Percentiles rank a stretch among this genome's conserved stretches.
Conservation (phyloP, 2,113 vertebrate species). For the Archocentrus centrarchus region DNA sequence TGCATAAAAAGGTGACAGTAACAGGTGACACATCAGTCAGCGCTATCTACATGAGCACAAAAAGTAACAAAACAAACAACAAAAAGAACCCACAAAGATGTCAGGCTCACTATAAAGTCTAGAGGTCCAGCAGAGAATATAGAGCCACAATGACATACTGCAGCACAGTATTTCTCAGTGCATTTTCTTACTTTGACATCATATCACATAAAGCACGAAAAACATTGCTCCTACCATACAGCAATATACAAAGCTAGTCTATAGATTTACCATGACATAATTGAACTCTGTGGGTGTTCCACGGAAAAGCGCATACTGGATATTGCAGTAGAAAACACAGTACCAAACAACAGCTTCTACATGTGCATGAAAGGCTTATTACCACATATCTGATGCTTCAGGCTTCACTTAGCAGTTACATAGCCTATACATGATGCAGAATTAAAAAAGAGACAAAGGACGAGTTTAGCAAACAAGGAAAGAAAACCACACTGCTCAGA, state of each 20-base stretch:
- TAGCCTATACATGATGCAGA: conserved; percentile 39
- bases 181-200: conserved; percentile 74
- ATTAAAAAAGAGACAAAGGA: conserved; percentile 45
- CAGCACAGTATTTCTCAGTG: conserved; percentile 69
- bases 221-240: conserved; percentile 62
- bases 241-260: conserved; percentile 68
- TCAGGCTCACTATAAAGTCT: conserved; percentile 45
- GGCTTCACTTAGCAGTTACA: conserved; percentile 51
- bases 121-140: conserved; percentile 46
- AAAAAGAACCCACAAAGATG: conserved; percentile 34
- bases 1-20: conserved; percentile 63
- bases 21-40: conserved; percentile 45
- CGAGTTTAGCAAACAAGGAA: conserved; percentile 49
- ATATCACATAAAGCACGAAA: conserved; percentile 72
- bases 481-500: conserved; percentile 22
- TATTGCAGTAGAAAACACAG: conserved; percentile 56
- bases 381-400: conserved; percentile 54
- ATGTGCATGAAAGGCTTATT: conserved; percentile 63
- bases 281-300: conserved; percentile 43
- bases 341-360: conserved; percentile 61
- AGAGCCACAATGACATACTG: conserved; percentile 62
- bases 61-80: not conserved
- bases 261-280: conserved; percentile 51
- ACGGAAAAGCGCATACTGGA: conserved; percentile 62
- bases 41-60: conserved; percentile 52